phyloP scores from a whole-genome alignment of 2,888 invertebrate genomes.

The Perizoma flavofasciatum region DNA sequence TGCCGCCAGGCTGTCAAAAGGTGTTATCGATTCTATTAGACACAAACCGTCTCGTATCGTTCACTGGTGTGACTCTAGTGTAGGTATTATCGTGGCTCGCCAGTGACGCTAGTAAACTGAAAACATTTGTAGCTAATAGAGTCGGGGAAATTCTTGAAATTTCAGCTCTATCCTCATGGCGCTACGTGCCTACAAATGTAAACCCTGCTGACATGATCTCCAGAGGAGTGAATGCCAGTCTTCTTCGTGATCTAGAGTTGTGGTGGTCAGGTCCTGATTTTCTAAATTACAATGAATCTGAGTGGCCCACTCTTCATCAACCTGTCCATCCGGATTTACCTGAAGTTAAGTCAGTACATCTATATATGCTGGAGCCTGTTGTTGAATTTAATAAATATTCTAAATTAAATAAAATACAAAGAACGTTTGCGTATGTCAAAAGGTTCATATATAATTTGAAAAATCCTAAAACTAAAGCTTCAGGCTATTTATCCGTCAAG shows the following conservation, averaged over 20 bases:
- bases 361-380: not conserved
- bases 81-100: slow-evolving; percentile 5
- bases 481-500: not conserved
- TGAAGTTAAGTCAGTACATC: not conserved
- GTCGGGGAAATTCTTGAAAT: slow-evolving; percentile 6
- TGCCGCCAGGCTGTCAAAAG: not conserved
- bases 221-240: not conserved
- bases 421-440: not conserved
- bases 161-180: slow-evolving; percentile 3
- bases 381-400: not conserved
- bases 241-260: not conserved
- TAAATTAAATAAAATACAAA: not conserved
- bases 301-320: not conserved
- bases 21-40: not conserved
- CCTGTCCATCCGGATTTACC: not conserved
- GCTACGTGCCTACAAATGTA: slow-evolving; percentile 6
- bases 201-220: slow-evolving; percentile 20
- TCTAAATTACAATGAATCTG: not conserved
- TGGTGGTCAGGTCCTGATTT: slow-evolving; percentile 1
- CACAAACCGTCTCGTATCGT: not conserved
- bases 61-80: slow-evolving; percentile 11
- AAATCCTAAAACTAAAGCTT: not conserved
- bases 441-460: not conserved
- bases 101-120: slow-evolving; percentile 1
- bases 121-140: slow-evolving; percentile 14